Percentiles rank a stretch among this genome's conserved stretches.
Evolutionary conservation across 2,888 invertebrate species (phyloP).

Genomic region (Coelinius sp.): DNA sequence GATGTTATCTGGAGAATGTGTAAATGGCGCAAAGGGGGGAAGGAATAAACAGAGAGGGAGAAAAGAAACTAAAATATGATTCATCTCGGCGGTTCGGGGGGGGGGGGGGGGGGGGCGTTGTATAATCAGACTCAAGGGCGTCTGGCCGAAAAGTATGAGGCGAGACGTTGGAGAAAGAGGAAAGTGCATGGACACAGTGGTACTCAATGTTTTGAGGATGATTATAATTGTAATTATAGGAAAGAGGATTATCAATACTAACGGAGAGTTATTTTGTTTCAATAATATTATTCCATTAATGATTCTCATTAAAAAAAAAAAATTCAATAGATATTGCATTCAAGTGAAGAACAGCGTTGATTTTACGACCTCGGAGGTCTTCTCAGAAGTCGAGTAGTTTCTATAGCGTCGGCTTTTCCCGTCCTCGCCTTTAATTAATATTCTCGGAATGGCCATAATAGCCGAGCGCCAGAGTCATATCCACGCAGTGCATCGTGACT

Average conservation of each 20-base stretch:
- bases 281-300: not conserved
- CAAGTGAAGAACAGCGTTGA: constrained; percentile 35
- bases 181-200: constrained; percentile 39
- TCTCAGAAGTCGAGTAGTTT: constrained; percentile 43
- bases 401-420: constrained; percentile 48
- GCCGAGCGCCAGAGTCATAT: constrained; percentile 37
- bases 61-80: constrained; percentile 23
- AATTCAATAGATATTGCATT: constrained; percentile 8
- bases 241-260: too few species aligned
- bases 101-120: constrained; percentile 46
- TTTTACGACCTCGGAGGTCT: constrained; percentile 46
- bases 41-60: constrained; percentile 29
- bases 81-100: not conserved
- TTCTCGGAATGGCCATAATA: constrained; percentile 61
- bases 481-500: constrained; percentile 29
- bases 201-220: constrained; percentile 40
- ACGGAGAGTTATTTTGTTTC: not conserved
- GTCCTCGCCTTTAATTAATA: constrained; percentile 60
- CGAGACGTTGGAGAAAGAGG: constrained; percentile 43
- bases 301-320: not conserved
- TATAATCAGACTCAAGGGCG: constrained; percentile 67
- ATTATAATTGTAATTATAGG: not conserved
- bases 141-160: constrained; percentile 57
- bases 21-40: constrained; percentile 22
- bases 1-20: not conserved